Evolutionary conservation across 2,888 invertebrate species (phyloP).

Genomic region (Eupithecia vulgata): DNA sequence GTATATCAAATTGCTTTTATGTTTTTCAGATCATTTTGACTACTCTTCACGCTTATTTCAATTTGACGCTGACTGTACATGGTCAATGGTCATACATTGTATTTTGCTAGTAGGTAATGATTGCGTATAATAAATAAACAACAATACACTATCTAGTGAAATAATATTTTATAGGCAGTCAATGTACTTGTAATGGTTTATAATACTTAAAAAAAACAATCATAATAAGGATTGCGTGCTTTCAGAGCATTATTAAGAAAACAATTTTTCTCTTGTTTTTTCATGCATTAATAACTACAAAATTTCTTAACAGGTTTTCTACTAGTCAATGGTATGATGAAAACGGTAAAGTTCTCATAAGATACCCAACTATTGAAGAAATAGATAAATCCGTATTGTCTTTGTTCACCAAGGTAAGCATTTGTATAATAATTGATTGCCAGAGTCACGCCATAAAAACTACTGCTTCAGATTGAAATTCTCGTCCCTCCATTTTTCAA

Average conservation of each 20-base stretch:
- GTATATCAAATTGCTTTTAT: too few relatives aligned
- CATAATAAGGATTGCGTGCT: not conserved
- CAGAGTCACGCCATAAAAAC: conserved; percentile 27
- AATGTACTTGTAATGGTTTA: not conserved
- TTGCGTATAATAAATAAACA: not conserved
- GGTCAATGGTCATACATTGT: not conserved
- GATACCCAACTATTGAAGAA: conserved; percentile 78
- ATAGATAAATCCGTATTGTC: conserved; percentile 76
- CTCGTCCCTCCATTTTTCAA: not conserved
- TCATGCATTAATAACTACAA: not conserved
- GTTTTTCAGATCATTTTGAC: too few relatives aligned
- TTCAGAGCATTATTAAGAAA: not conserved
- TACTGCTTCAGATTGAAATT: conserved; percentile 18
- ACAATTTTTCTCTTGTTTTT: not conserved
- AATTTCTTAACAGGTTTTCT: conserved; percentile 84
- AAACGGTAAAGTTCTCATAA: conserved; percentile 87
- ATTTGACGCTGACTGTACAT: too few relatives aligned
- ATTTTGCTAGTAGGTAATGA: not conserved
- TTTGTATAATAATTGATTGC: conserved; percentile 19
- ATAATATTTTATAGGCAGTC: not conserved
- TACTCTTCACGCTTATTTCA: too few relatives aligned
- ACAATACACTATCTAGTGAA: not conserved
- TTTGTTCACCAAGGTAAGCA: conserved; percentile 71
- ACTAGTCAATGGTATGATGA: conserved; percentile 93
- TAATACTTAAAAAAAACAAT: not conserved